Evolutionary conservation across 2,797 vertebrate genomes (phyloP).

Genomic region (Eulemur coronatus): DNA sequence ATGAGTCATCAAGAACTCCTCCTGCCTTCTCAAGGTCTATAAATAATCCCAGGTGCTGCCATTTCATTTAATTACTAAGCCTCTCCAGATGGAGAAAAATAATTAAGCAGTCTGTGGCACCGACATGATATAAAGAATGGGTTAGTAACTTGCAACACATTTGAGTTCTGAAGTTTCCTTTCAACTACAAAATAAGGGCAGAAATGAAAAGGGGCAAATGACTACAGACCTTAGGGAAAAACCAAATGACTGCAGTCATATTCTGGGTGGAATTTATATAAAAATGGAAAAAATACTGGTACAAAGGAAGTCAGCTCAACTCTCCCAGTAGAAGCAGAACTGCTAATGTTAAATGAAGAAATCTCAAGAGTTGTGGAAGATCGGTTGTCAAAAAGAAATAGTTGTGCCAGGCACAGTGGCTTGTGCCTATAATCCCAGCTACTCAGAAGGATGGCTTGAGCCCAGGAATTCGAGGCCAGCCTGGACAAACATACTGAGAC

Average conservation of each 20-base stretch:
- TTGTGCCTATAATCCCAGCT: neutral
- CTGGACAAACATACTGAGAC: neutral
- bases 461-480: neutral
- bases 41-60: constrained; percentile 78
- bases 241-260: neutral
- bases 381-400: neutral
- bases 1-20: constrained; percentile 68
- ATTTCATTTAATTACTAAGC: constrained; percentile 75
- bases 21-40: constrained; percentile 55
- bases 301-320: neutral
- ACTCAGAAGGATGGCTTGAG: neutral
- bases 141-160: constrained; percentile 40
- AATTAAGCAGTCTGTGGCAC: constrained; percentile 73
- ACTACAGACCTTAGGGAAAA: neutral
- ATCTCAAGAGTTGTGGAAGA: neutral
- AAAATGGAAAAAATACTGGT: neutral
- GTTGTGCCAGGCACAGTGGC: neutral
- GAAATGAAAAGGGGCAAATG: neutral
- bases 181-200: constrained; percentile 22
- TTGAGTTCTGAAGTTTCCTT: constrained; percentile 55
- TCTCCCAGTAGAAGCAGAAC: neutral
- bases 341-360: neutral
- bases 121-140: constrained; percentile 64
- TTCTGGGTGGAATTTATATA: neutral
- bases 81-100: constrained; percentile 78